phyloP scores from a whole-genome alignment of 2,113 vertebrate species.

The Cephalopterus ornatus region DNA sequence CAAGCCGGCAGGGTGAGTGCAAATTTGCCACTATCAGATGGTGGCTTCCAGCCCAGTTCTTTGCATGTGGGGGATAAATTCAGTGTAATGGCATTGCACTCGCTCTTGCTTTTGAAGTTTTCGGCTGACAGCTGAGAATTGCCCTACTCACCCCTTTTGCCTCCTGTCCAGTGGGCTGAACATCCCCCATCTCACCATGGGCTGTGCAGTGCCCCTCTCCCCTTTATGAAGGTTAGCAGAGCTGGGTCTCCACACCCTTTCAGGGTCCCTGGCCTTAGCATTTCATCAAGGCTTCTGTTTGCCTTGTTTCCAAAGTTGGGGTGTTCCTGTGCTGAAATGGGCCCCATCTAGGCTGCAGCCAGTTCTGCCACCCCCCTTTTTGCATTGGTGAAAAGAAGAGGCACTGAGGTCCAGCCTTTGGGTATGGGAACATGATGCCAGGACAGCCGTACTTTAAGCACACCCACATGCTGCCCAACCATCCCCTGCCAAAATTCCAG shows the following conservation, averaged over 20 bases:
- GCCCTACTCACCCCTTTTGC: not conserved
- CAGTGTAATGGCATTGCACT: rapidly evolving
- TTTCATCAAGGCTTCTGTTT: not conserved
- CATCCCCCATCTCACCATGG: not conserved
- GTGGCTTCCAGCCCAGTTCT: not conserved
- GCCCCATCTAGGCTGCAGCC: not conserved
- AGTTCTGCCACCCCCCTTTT: not conserved
- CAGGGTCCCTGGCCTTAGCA: not conserved
- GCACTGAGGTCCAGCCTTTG: not conserved
- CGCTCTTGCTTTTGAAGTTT: not conserved
- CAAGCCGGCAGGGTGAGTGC: not conserved
- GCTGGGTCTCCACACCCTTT: not conserved
- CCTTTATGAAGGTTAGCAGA: rapidly evolving
- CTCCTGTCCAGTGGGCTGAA: not conserved
- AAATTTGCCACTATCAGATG: not conserved
- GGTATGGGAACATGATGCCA: rapidly evolving
- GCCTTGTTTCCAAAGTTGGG: not conserved
- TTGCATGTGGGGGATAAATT: not conserved
- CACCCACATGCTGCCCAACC: rapidly evolving
- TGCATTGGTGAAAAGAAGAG: not conserved
- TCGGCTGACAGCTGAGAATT: not conserved
- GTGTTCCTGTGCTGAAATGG: not conserved
- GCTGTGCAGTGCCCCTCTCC: not conserved
- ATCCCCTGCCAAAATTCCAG: not conserved
- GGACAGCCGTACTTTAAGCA: rapidly evolving